Conservation (phyloP, 1,140 invertebrate genomes). For the Ericerus pela region DNA sequence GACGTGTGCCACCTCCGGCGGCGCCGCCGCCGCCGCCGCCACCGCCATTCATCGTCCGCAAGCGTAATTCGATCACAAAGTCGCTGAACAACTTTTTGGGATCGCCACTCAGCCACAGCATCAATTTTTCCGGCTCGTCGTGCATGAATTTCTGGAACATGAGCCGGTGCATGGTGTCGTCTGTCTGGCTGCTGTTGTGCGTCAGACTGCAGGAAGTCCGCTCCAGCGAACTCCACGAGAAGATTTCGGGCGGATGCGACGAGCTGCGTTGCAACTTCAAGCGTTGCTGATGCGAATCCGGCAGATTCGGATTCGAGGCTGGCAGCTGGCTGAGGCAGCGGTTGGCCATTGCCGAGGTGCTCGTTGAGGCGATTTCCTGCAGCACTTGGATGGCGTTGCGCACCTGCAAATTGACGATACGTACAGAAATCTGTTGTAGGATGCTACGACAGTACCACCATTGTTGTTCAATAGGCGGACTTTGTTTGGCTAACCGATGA, state of each 20-base stretch:
- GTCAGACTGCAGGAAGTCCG: slow-evolving; percentile 16
- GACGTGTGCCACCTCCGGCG: neutral
- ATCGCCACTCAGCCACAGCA: slow-evolving; percentile 19
- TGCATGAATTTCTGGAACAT: slow-evolving; percentile 17
- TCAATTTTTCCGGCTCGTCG: slow-evolving; percentile 18
- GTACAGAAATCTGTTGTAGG: no score
- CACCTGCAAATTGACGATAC: no score
- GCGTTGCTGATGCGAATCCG: slow-evolving; percentile 18
- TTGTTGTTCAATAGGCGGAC: neutral
- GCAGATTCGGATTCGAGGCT: slow-evolving; percentile 51
- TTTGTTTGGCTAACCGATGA: neutral
- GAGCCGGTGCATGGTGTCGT: slow-evolving; percentile 8
- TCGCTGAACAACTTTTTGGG: slow-evolving; percentile 6
- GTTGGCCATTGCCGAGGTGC: slow-evolving; percentile 30
- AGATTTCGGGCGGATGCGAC: slow-evolving; percentile 66
- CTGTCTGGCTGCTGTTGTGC: slow-evolving; percentile 14
- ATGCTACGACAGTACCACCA: neutral
- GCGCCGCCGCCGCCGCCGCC: neutral
- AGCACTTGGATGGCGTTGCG: slow-evolving; percentile 64
- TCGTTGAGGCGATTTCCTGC: slow-evolving; percentile 55
- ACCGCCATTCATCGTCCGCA: neutral
- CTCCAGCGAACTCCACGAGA: slow-evolving; percentile 43
- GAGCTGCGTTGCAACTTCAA: slow-evolving; percentile 46
- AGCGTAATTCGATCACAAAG: neutral
- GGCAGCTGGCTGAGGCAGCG: slow-evolving; percentile 36